phyloP scores from a whole-genome alignment of 2,113 vertebrate species.

The Thymallus thymallus region DNA sequence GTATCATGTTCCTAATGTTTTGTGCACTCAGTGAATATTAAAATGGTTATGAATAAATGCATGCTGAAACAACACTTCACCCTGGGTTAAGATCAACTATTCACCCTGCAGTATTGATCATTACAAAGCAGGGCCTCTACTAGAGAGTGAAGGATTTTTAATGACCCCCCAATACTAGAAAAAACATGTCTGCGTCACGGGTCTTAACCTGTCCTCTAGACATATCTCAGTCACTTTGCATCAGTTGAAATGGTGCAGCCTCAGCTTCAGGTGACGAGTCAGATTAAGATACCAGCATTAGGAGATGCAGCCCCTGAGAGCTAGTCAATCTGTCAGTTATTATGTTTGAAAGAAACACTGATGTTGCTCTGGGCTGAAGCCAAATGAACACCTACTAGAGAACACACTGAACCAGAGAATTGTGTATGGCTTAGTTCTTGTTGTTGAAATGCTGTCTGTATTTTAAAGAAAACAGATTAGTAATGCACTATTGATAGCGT shows the following conservation, averaged over 20 bases:
- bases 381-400: neutral
- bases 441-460: neutral
- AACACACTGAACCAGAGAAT: neutral
- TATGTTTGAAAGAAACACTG: constrained; percentile 24
- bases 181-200: neutral
- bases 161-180: neutral
- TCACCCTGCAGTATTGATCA: no score
- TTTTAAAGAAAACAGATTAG: neutral
- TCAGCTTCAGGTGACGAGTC: constrained; percentile 3
- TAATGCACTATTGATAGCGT: neutral
- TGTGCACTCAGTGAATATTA: neutral
- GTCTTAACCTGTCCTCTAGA: neutral
- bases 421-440: neutral
- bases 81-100: no score
- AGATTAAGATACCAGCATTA: neutral
- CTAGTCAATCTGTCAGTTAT: constrained; percentile 24
- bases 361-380: constrained; percentile 1
- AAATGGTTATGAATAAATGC: neutral
- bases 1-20: neutral
- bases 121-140: neutral
- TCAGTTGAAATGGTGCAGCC: neutral
- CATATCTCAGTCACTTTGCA: neutral
- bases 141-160: neutral
- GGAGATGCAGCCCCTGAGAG: constrained; percentile 14
- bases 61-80: no score